Conservation (phyloP, 2,888 invertebrate genomes). For the Lordiphosa andalusiaca region DNA sequence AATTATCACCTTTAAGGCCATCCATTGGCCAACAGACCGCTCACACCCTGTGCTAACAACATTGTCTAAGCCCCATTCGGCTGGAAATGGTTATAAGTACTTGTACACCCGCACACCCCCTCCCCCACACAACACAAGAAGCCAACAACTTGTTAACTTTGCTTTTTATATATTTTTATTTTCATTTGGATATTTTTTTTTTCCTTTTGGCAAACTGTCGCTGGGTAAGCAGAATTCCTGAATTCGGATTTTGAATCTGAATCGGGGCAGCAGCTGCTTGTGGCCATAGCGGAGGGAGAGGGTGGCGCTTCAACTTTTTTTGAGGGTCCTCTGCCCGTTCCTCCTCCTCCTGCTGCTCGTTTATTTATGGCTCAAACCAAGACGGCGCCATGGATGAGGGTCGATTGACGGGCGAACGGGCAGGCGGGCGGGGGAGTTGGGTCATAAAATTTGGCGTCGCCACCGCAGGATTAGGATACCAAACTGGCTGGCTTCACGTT, state of each 20-base stretch:
- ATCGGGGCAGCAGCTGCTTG: constrained; percentile 59
- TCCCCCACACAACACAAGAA: constrained; percentile 11
- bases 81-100: constrained; percentile 13
- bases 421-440: constrained; percentile 16
- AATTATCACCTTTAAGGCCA: too few relatives aligned
- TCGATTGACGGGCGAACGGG: not conserved
- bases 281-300: constrained; percentile 32
- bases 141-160: constrained; percentile 70
- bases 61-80: not conserved
- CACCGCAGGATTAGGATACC: constrained; percentile 52
- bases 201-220: constrained; percentile 34
- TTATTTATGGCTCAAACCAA: constrained; percentile 50
- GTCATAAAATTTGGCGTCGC: constrained; percentile 59
- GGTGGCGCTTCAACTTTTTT: constrained; percentile 6
- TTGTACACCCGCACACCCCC: constrained; percentile 13
- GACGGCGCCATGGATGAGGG: constrained; percentile 52
- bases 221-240: constrained; percentile 14
- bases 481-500: constrained; percentile 38
- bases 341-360: constrained; percentile 4
- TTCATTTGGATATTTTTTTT: too few relatives aligned
- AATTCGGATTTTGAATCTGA: constrained; percentile 3
- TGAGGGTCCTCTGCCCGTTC: not conserved
- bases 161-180: constrained; percentile 49
- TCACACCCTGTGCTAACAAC: not conserved
- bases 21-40: too few relatives aligned